These are phyloP conservation scores for Drosophila ironensis DNA, from an alignment of 1,140 invertebrate genomes.

Conservation along the genomic window DNA sequence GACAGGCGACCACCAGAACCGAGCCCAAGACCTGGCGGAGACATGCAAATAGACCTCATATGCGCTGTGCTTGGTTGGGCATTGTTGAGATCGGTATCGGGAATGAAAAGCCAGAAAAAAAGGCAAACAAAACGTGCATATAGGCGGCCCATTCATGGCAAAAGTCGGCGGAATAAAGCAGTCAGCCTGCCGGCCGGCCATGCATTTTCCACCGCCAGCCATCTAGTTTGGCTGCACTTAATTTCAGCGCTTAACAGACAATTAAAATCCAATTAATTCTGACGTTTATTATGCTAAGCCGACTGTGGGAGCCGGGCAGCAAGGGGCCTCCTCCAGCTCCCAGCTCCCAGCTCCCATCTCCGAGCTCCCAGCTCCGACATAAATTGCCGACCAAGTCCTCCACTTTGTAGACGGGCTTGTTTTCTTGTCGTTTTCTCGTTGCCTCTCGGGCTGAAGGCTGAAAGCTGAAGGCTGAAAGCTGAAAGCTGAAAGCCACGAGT, in stretches of 20 bases:
- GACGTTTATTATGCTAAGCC: constrained; percentile 80
- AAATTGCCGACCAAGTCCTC: constrained; percentile 33
- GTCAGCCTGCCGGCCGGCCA: constrained; percentile 56
- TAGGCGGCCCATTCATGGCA: constrained; percentile 15
- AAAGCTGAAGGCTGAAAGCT: not conserved
- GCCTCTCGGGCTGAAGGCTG: not conserved
- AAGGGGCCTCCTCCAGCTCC: constrained; percentile 22
- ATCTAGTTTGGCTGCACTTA: constrained; percentile 76
- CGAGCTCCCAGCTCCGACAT: constrained; percentile 8
- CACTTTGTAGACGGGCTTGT: constrained; percentile 27
- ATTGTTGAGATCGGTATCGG: constrained; percentile 71
- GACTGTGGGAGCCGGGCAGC: no score
- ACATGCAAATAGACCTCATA: constrained; percentile 57
- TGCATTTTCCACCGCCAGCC: constrained; percentile 56
- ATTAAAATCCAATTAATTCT: constrained; percentile 80
- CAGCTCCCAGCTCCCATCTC: not conserved
- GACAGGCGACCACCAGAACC: constrained; percentile 40
- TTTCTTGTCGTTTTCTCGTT: constrained; percentile 18
- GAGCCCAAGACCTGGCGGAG: constrained; percentile 18
- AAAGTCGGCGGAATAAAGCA: constrained; percentile 67
- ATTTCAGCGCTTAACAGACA: constrained; percentile 80
- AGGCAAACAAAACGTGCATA: not conserved
- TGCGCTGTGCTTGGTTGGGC: constrained; percentile 65
- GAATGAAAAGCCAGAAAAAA: constrained; percentile 1
- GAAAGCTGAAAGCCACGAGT: no score